A percentile compares a stretch with the other conserved stretches of the same genome.
Conservation (phyloP, 2,113 vertebrate genomes). For the Paraplagusia blochii region DNA sequence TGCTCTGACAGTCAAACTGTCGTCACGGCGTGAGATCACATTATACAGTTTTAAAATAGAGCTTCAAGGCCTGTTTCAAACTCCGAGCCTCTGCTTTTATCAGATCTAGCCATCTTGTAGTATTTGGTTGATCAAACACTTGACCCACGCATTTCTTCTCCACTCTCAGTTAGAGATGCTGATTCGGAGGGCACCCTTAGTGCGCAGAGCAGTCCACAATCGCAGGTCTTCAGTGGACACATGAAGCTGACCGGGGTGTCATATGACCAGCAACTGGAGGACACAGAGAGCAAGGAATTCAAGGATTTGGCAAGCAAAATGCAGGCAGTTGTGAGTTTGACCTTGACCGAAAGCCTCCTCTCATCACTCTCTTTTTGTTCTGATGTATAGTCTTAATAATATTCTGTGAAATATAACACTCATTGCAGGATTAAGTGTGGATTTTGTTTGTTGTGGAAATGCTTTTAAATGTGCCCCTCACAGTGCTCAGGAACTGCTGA, state of each 20-base stretch:
- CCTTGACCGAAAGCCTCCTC: neutral
- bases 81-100: conserved; percentile 25
- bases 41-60: conserved; percentile 20
- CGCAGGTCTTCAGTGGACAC: conserved; percentile 70
- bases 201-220: neutral
- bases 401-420: conserved; percentile 22
- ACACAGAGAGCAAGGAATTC: conserved; percentile 61
- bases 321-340: conserved; percentile 65
- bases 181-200: neutral
- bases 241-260: conserved; percentile 44
- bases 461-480: conserved; percentile 30
- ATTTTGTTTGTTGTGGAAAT: conserved; percentile 28
- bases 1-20: conserved; percentile 45
- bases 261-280: conserved; percentile 59
- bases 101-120: conserved; percentile 18
- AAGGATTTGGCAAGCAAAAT: conserved; percentile 37
- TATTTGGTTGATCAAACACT: conserved; percentile 36
- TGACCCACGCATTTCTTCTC: conserved; percentile 25
- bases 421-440: conserved; percentile 18
- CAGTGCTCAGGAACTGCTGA: conserved; percentile 33
- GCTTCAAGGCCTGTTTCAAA: conserved; percentile 29
- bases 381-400: conserved; percentile 9
- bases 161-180: conserved; percentile 57
- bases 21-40: conserved; percentile 15
- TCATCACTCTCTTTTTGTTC: neutral